Evolutionary conservation across 1,140 invertebrate genomes (phyloP), one percentile per base, ranked within the genome.

Genomic region (Cotesia vestalis): DNA sequence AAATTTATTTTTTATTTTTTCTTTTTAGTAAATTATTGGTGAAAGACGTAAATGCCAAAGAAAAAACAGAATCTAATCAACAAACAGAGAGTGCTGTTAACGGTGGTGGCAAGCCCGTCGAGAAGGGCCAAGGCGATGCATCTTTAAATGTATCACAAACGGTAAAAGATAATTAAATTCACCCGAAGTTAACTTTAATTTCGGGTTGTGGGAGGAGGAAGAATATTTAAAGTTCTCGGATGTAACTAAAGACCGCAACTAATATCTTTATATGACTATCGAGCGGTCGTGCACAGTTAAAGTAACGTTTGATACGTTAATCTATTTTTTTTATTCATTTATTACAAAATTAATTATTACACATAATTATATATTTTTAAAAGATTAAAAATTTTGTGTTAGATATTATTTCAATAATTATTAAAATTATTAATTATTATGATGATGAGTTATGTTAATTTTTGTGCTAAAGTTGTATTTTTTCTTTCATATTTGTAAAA

Each of bases 201-300:
- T 69, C 59, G 57, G 36, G 59, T 66, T 27, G n/a, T 52, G 57
- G 64, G 36, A 72, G 66, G 17, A 75, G 75, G 73, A 69, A 67
- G 73, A 61, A 69, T 70, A 78, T 73, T 69, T 78, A 76, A 76
- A 53, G 76, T 75, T 80, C 78, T 77, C 81, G 77, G 79, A 84
- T 79, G 67, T 78, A 83, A 83, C 79, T 78, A 68, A 85, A 85
- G 83, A 84, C 83, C 83, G 84, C 78, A 81, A 73, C 80, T 76
- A 75, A 81, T 79, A 77, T 79, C 78, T 72, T 81, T 79, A 78
- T 77, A 78, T 78, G 77, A 73, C 73, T 73, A 72, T 77, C 72
- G 77, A 80, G 71, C 69, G 67, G 72, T 78, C 69, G 75, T 75
- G 73, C 79, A 77, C 40, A 14, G 17, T 3, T 66, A 52, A 72